Percentiles rank a stretch among this genome's conserved stretches.
phyloP scores from a whole-genome alignment of 2,113 vertebrate species.

The Grantiella picta region DNA sequence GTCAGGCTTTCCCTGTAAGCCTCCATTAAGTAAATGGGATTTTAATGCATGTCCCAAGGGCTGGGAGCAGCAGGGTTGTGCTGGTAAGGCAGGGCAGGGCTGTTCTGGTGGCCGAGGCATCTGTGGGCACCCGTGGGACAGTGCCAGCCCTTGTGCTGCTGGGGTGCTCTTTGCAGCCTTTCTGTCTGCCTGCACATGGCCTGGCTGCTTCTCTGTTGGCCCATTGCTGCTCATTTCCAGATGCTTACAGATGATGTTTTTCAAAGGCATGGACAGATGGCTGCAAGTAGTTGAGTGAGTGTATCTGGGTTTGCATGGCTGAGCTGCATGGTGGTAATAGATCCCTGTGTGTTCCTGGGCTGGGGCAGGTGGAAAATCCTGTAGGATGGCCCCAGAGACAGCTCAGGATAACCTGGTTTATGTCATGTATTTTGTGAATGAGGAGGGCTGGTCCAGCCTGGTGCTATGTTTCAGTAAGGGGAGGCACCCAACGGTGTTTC shows the following conservation, averaged over 20 bases:
- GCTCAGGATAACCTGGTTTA: neutral
- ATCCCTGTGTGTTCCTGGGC: neutral
- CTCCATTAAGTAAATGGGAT: neutral
- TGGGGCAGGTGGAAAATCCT: constrained; percentile 1
- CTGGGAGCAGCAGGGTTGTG: neutral
- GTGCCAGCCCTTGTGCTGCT: neutral
- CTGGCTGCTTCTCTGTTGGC: neutral
- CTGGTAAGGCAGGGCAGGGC: neutral
- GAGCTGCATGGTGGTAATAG: neutral
- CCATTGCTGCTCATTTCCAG: neutral
- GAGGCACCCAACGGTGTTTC: neutral
- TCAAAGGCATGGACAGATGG: neutral
- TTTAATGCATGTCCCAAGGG: neutral
- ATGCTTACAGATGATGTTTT: constrained; percentile 1
- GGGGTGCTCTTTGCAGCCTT: neutral
- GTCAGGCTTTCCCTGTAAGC: neutral
- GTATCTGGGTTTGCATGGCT: neutral
- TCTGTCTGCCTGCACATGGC: fast-evolving
- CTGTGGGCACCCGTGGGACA: fast-evolving
- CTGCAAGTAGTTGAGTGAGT: neutral
- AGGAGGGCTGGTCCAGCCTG: neutral
- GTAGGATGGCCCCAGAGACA: neutral
- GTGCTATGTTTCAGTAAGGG: neutral
- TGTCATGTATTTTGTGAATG: neutral
- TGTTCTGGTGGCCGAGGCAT: neutral